A percentile compares a stretch with the other conserved stretches of the same genome.
phyloP scores from a whole-genome alignment of 2,113 vertebrate species.

The Strix aluco region DNA sequence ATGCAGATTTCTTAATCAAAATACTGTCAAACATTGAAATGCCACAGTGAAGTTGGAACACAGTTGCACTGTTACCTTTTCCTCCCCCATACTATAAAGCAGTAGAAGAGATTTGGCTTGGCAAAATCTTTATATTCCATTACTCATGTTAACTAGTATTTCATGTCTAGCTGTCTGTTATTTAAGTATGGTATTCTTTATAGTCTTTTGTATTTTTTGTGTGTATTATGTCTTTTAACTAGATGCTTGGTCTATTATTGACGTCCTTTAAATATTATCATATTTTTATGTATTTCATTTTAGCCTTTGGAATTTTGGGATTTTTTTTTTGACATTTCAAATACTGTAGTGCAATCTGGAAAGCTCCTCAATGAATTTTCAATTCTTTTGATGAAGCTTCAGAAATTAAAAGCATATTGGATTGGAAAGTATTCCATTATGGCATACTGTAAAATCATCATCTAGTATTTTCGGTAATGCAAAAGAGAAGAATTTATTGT shows the following conservation, averaged over 20 bases:
- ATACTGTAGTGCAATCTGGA: neutral
- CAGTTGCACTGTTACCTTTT: neutral
- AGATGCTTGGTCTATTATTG: neutral
- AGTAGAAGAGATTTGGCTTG: neutral
- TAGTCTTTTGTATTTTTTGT: neutral
- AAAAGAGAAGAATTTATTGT: neutral
- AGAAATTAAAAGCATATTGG: neutral
- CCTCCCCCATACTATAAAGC: neutral
- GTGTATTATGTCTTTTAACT: neutral
- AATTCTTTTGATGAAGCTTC: neutral
- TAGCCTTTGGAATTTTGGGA: neutral
- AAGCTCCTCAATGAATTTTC: neutral
- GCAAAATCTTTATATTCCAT: neutral
- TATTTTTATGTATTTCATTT: neutral
- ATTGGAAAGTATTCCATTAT: neutral
- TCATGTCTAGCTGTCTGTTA: neutral
- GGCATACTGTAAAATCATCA: neutral
- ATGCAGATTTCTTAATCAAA: neutral
- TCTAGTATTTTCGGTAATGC: neutral
- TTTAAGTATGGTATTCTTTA: neutral
- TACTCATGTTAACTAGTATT: neutral
- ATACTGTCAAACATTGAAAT: neutral
- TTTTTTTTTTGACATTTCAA: neutral
- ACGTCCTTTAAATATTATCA: neutral
- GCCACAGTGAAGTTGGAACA: neutral